phyloP scores from a whole-genome alignment of 2,888 invertebrate species.

The Apoderus coryli region DNA sequence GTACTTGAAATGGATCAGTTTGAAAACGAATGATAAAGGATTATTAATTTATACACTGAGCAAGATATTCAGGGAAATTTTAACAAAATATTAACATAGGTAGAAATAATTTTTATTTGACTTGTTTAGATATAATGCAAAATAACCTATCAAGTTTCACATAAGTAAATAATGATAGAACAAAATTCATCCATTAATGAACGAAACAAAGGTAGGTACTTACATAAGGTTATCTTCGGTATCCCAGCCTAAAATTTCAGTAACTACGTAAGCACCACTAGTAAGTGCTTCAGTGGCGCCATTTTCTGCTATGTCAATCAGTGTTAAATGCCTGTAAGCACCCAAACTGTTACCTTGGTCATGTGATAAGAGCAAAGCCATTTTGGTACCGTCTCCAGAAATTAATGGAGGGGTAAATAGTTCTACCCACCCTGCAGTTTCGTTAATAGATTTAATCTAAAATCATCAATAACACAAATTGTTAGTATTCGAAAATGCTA shows the following conservation, averaged over 20 bases:
- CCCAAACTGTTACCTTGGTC: conserved; percentile 41
- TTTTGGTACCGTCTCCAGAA: conserved; percentile 48
- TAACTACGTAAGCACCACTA: conserved; percentile 52
- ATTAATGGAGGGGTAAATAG: conserved; percentile 56
- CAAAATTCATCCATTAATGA: too few relatives aligned
- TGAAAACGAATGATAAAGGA: too few relatives aligned
- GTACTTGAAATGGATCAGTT: too few relatives aligned
- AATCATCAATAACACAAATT: conserved; percentile 21
- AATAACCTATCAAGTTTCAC: neutral
- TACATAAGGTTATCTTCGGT: conserved; percentile 46
- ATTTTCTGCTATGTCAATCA: conserved; percentile 35
- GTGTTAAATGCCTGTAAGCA: conserved; percentile 50
- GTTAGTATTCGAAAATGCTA: too few relatives aligned
- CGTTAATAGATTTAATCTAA: conserved; percentile 34
- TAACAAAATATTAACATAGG: too few relatives aligned
- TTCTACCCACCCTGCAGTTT: conserved; percentile 63
- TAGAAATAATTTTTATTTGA: too few relatives aligned
- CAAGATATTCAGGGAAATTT: too few relatives aligned
- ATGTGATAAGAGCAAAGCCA: conserved; percentile 61
- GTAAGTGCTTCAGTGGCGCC: conserved; percentile 35
- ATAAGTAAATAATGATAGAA: neutral
- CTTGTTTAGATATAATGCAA: too few relatives aligned
- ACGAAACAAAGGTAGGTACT: conserved; percentile 33
- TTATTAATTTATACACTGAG: too few relatives aligned
- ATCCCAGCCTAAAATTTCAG: conserved; percentile 62